phyloP scores from a whole-genome alignment of 2,797 vertebrate genomes.

The Taenioides sp. region DNA sequence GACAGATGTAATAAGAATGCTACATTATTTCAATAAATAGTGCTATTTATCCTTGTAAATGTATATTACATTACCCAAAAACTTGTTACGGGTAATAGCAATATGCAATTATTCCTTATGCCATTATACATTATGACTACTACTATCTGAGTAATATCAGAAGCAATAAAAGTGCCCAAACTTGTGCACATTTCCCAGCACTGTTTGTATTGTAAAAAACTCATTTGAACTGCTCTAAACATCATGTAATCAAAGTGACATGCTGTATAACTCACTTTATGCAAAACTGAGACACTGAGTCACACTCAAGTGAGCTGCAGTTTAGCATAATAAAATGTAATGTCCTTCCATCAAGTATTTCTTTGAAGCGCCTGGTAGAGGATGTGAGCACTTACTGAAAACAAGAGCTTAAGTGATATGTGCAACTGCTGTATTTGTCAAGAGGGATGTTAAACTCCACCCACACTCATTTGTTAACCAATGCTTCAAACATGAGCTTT shows the following conservation, averaged over 20 bases:
- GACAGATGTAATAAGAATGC: not conserved
- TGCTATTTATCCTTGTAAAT: not conserved
- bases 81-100: too few relatives aligned
- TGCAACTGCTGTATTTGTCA: not conserved
- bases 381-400: slow-evolving; percentile 3
- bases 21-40: not conserved
- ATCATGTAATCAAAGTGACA: not conserved
- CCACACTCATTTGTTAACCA: slow-evolving; percentile 1
- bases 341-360: not conserved
- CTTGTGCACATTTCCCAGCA: not conserved
- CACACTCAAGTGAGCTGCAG: not conserved
- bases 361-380: not conserved
- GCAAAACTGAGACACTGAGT: not conserved
- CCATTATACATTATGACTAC: not conserved
- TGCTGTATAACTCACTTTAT: not conserved
- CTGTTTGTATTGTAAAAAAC: not conserved
- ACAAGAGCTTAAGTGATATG: slow-evolving; percentile 5
- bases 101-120: too few relatives aligned
- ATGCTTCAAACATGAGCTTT: not conserved
- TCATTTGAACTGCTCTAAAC: not conserved
- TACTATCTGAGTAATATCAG: too few relatives aligned
- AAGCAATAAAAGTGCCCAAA: not conserved
- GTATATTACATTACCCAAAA: too few relatives aligned
- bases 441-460: not conserved
- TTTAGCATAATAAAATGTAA: not conserved